Evolutionary conservation across 2,113 vertebrate genomes (phyloP), one percentile per base, ranked within the genome.

Genomic region (Melanerpes formicivorus): DNA sequence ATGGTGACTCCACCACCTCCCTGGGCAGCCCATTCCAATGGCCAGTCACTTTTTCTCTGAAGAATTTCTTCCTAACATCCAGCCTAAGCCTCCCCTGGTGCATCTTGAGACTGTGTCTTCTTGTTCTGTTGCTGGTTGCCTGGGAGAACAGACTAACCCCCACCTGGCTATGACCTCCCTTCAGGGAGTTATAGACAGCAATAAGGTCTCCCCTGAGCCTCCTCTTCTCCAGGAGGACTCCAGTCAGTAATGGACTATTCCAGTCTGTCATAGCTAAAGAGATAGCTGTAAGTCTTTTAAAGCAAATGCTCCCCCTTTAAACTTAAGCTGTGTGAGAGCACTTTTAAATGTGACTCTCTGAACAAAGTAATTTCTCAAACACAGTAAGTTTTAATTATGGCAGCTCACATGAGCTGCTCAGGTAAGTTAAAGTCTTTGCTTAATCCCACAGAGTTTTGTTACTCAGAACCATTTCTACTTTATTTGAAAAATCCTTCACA

Each of bases 221-320:
- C 40, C 40, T 40, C 40, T 40, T 40, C 40, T 40, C 40, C 40
- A 40, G 40, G 40, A 40, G 40, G 40, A 40, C 40, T 40, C 40
- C 40, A 66, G 88, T 77, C 70, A 70, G 12, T 81, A 81, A 90
- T 79, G 71, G 84, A 69, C 80, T 73, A 42, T 76, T 93, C 80
- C 87, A 87, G 69, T 66, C 59, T 84, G 67, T 75, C 92, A 81
- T 48, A 93, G 25, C 63, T 81, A 69, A 95, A 90, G 48, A 89
- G 27, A 48, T 52, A 76, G 32, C 30, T 82, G 48, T 93, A 93
- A 92, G 90, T 82, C 78, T 93, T 93, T 56, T 63, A 58, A 80
- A 62, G 37, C 6, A 83, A 56, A 58, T 94, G 87, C 64, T 80
- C 30, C 54, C 80, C 54, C 95, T 78, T 77, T 71, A 80, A 87